A percentile compares a stretch with the other conserved stretches of the same genome.
These are phyloP conservation scores for Bubalus kerabau DNA, from an alignment of 2,113 vertebrate species.

Conservation along the genomic window DNA sequence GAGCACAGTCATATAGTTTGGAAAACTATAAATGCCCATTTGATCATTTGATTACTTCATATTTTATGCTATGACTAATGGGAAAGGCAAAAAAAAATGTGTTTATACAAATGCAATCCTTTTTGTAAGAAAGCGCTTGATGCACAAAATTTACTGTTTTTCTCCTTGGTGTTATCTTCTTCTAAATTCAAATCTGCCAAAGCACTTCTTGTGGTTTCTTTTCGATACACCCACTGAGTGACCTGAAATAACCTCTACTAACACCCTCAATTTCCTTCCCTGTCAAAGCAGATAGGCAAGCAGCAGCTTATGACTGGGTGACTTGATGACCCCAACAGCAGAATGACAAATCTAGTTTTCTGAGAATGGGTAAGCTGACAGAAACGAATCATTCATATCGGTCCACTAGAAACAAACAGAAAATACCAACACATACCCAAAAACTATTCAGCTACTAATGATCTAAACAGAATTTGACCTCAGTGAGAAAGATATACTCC, in stretches of 20 bases:
- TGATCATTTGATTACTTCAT: neutral
- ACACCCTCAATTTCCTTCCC: slow-evolving; percentile 42
- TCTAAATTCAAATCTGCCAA: slow-evolving; percentile 43
- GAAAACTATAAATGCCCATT: neutral
- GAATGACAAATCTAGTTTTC: slow-evolving; percentile 52
- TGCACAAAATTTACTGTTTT: neutral
- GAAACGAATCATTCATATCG: slow-evolving; percentile 39
- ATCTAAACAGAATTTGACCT: slow-evolving; percentile 4
- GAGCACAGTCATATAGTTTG: neutral
- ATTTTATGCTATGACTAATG: neutral
- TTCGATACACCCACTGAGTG: slow-evolving; percentile 15
- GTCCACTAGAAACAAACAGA: slow-evolving; percentile 35
- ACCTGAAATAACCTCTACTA: slow-evolving; percentile 47
- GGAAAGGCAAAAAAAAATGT: neutral
- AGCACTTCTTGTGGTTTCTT: slow-evolving; percentile 37
- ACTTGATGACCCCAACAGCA: slow-evolving; percentile 45
- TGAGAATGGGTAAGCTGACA: slow-evolving; percentile 43
- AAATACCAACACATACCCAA: neutral
- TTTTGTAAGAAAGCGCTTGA: neutral
- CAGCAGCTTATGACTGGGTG: slow-evolving; percentile 35
- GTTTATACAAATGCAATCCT: neutral
- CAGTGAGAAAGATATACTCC: neutral
- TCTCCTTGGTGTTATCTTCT: neutral
- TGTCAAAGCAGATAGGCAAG: slow-evolving; percentile 51
- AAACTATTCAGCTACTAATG: neutral